Evolutionary conservation across 1,140 invertebrate species (phyloP).

Genomic region (Acromyrmex charruanus): DNA sequence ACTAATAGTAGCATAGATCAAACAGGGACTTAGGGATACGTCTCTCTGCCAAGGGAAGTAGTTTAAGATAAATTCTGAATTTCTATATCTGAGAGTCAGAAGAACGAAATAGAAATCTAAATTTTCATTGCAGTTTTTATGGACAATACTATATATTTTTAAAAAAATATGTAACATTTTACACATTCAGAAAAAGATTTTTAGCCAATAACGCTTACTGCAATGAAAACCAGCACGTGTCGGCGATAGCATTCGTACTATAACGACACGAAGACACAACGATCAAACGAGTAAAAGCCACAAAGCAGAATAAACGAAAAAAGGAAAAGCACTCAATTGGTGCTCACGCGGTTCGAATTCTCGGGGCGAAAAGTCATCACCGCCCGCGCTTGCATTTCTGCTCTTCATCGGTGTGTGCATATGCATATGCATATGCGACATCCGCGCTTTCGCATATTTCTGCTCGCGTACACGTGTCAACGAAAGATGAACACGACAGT

Average conservation of each 20-base stretch:
- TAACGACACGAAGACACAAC: constrained; percentile 1
- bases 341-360: constrained; percentile 20
- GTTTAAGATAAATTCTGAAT: not conserved
- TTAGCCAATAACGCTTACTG: not conserved
- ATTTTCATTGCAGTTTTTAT: constrained; percentile 1
- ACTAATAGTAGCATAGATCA: constrained; percentile 10
- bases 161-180: not conserved
- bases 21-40: not conserved
- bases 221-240: not conserved
- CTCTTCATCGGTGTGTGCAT: constrained; percentile 29
- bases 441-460: not conserved
- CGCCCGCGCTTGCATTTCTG: constrained; percentile 22
- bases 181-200: not conserved
- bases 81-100: not conserved
- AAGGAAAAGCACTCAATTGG: constrained; percentile 25
- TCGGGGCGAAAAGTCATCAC: constrained; percentile 25
- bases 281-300: constrained; percentile 4
- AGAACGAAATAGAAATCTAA: not conserved
- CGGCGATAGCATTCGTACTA: not conserved
- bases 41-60: not conserved
- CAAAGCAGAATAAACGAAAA: not conserved
- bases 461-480: constrained; percentile 19
- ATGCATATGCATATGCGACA: constrained; percentile 16
- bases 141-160: not conserved
- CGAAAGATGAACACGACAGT: constrained; percentile 4